Conservation (phyloP, 2,888 invertebrate species). For the Netelia fuscicornis region DNA sequence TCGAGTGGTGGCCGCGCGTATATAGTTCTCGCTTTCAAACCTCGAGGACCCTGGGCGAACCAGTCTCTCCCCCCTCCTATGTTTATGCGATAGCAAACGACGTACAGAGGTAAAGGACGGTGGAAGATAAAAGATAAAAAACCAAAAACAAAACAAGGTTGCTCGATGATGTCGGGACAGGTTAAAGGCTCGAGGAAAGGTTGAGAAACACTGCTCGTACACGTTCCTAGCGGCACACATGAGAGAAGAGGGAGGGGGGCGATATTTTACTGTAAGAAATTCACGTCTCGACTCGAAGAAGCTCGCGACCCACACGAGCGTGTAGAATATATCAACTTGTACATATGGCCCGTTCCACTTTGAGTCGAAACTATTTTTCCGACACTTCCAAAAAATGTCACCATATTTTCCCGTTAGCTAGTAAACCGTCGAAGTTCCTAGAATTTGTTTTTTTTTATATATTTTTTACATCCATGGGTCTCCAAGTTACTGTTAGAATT, state of each 20-base stretch:
- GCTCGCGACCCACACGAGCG: conserved; percentile 46
- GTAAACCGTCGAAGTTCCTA: no score
- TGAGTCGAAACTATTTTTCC: no score
- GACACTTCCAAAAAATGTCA: no score
- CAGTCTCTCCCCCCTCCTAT: conserved; percentile 12
- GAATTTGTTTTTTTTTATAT: no score
- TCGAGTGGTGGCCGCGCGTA: background rate
- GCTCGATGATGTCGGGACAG: background rate
- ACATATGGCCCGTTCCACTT: background rate
- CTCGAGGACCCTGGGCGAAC: conserved; percentile 23
- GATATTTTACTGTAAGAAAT: conserved; percentile 53
- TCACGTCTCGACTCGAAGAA: conserved; percentile 44
- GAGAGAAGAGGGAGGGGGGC: background rate
- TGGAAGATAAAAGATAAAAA: conserved; percentile 15
- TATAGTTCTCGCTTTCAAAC: conserved; percentile 46
- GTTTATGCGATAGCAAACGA: conserved; percentile 1
- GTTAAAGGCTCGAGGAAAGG: conserved; percentile 7
- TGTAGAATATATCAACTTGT: conserved; percentile 39
- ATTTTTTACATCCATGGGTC: no score
- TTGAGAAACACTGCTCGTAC: conserved; percentile 64
- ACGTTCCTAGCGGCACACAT: conserved; percentile 33
- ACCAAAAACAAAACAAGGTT: conserved; percentile 11
- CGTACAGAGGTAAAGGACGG: background rate
- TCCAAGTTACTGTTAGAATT: no score
- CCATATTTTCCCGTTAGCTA: no score